A percentile compares a stretch with the other conserved stretches of the same genome.
phyloP scores from a whole-genome alignment of 2,113 vertebrate species.

The Mastomys coucha region DNA sequence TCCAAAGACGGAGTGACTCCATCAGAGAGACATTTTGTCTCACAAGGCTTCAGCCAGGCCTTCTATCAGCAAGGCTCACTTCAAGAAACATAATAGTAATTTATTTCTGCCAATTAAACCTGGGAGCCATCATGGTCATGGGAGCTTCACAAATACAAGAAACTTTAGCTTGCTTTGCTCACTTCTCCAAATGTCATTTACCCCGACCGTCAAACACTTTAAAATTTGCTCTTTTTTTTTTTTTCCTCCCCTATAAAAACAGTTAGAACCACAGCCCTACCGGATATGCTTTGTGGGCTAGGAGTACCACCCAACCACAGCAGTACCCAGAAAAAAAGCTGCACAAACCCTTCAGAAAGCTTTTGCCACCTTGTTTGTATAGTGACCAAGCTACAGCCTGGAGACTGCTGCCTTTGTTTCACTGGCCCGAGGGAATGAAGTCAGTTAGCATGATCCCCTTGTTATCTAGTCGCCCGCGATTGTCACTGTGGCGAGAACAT shows the following conservation, averaged over 20 bases:
- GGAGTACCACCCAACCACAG: not conserved
- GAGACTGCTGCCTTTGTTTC: not conserved
- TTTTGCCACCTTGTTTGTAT: not conserved
- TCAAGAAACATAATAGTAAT: not conserved
- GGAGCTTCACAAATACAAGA: not conserved
- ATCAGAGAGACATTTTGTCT: not conserved
- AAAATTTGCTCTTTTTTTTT: not conserved
- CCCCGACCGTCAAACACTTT: slow-evolving; percentile 40
- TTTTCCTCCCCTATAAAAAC: not conserved
- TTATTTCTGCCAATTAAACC: not conserved
- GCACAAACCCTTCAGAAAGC: not conserved
- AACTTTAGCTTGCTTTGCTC: not conserved
- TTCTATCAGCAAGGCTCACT: rapidly evolving
- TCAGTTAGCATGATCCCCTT: not conserved
- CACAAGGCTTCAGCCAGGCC: rapidly evolving
- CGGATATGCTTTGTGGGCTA: not conserved
- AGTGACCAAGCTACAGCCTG: not conserved
- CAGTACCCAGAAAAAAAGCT: slow-evolving; percentile 45
- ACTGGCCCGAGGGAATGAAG: not conserved
- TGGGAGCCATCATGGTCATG: not conserved
- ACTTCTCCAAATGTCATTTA: slow-evolving; percentile 11
- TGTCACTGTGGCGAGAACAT: not conserved
- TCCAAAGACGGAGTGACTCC: not conserved
- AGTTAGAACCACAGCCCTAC: slow-evolving; percentile 65
- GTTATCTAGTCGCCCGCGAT: not conserved